Conservation (phyloP, 2,113 vertebrate genomes). For the Actinemys pallida region DNA sequence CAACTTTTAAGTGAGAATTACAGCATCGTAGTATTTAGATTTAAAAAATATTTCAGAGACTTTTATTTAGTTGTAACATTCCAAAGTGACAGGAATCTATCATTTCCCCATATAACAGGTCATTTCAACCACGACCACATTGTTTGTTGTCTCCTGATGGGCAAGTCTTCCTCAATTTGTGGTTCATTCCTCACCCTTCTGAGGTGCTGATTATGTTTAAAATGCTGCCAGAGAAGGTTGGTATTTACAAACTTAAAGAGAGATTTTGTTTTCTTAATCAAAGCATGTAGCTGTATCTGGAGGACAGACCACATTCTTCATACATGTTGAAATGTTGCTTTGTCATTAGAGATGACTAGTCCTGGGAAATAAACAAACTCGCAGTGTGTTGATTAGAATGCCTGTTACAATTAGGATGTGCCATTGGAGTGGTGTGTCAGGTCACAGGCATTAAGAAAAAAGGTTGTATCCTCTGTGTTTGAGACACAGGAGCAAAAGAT, state of each 20-base stretch:
- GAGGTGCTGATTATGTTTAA: slow-evolving; percentile 82
- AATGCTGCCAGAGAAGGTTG: slow-evolving; percentile 78
- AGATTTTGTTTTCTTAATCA: background rate
- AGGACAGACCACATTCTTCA: background rate
- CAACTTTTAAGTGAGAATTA: background rate
- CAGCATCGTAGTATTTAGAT: background rate
- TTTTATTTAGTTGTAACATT: background rate
- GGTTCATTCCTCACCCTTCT: slow-evolving; percentile 80
- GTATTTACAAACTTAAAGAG: slow-evolving; percentile 17
- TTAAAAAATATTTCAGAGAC: background rate
- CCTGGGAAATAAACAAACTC: background rate
- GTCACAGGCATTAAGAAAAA: background rate
- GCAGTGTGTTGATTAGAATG: background rate
- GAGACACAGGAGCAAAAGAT: background rate
- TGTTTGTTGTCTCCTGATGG: slow-evolving; percentile 78
- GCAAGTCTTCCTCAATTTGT: slow-evolving; percentile 76
- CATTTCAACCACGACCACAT: slow-evolving; percentile 41
- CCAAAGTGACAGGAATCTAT: background rate
- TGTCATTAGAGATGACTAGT: background rate
- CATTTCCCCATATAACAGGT: slow-evolving; percentile 52
- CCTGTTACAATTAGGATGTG: background rate
- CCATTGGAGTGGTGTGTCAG: background rate
- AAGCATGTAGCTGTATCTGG: background rate
- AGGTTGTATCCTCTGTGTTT: background rate
- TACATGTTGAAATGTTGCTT: background rate